A percentile compares a stretch with the other conserved stretches of the same genome.
These are phyloP conservation scores for Hemaris fuciformis DNA, from an alignment of 2,888 invertebrate genomes.

Conservation along the genomic window DNA sequence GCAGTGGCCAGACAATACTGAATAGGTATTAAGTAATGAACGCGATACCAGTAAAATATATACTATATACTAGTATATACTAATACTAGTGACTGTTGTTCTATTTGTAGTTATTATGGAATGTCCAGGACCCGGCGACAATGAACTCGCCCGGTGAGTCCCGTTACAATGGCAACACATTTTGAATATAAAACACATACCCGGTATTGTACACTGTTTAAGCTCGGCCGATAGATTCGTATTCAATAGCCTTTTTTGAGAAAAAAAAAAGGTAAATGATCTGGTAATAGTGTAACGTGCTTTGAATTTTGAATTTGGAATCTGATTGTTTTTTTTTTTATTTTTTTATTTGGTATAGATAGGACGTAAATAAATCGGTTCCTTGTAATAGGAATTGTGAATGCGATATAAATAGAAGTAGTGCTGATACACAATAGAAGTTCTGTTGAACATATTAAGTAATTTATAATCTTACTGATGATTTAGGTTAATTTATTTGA, in stretches of 20 bases:
- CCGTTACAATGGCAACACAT: background rate
- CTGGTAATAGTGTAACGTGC: background rate
- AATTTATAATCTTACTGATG: no score
- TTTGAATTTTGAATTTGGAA: background rate
- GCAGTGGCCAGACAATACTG: no score
- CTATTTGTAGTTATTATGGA: constrained; percentile 5
- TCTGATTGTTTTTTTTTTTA: no score
- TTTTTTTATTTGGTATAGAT: no score
- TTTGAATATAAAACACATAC: constrained; percentile 11
- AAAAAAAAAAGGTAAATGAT: background rate
- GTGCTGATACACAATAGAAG: no score
- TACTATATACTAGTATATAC: no score
- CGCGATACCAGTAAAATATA: background rate
- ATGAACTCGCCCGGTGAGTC: background rate
- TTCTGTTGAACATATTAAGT: no score
- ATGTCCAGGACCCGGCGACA: background rate
- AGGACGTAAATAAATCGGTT: no score
- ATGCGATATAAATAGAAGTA: no score
- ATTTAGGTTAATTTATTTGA: no score
- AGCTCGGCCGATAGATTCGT: background rate
- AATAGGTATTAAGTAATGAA: background rate
- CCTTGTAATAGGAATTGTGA: no score
- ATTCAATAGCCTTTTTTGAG: background rate
- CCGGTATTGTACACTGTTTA: background rate
- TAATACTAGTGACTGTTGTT: background rate